Evolutionary conservation across 2,888 invertebrate species (phyloP), one percentile per base, ranked within the genome.

Genomic region (Malachius bipustulatus): DNA sequence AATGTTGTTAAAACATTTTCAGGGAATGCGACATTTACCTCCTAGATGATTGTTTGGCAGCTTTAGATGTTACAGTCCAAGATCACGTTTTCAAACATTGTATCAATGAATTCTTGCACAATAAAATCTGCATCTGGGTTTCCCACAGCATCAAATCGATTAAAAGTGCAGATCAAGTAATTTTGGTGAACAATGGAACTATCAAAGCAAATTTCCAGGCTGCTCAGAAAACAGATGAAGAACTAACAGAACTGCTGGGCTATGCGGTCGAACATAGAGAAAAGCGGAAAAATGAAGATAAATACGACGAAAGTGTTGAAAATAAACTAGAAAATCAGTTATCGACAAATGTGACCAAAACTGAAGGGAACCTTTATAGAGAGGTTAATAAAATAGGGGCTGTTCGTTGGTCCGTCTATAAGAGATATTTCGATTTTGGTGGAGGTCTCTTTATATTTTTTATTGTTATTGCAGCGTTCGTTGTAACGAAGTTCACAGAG

Each of bases 81-180:
- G 72, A 81, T 1, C 82, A 83, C 59, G 69, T 90, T 47, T 89
- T 88, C 62, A 82, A 87, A 53, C 72, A 79, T 54, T 84, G 82
- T 50, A 69, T 82, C 31, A 67, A 51, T 26, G 44, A 68, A n/a
- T 73, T 73, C 48, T 62, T 85, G 44, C 64, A 70, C 4, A 67
- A 73, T 41, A 73, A 78, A 52, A 75, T 81, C 1, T 60, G 77
- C 16, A 70, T 85, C 28, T 68, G 84, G 11, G 79, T n/a, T n/a
- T n/a, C n/a, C n/a, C n/a, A n/a, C n/a, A n/a, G n/a, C n/a, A n/a
- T n/a, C n/a, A n/a, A n/a, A n/a, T n/a, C n/a, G n/a, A n/a, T n/a
- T n/a, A n/a, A n/a, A n/a, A n/a, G n/a, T n/a, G n/a, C n/a, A n/a
- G 50, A 54, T 34, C 43, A 41, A 16, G 41, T 51, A 2, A 44